Percentiles rank a stretch among this genome's conserved stretches.
These are phyloP conservation scores for Poecile montanus DNA, from an alignment of 2,797 vertebrate genomes.

Conservation along the genomic window DNA sequence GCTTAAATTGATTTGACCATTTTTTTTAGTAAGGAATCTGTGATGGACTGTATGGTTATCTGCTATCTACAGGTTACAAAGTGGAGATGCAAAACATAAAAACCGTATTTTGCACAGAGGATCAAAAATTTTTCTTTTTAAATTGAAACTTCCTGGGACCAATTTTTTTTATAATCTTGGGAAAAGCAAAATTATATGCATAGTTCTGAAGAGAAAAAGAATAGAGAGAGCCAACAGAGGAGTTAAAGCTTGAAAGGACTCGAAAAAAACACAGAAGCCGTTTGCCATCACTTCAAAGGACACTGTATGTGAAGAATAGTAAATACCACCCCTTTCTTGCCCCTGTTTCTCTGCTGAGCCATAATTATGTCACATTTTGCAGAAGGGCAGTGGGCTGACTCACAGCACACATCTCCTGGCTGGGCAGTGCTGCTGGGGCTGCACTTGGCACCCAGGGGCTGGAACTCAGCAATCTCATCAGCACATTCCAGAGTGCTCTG, in stretches of 20 bases:
- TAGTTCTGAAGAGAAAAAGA: not conserved
- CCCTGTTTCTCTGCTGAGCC: not conserved
- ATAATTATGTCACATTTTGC: not conserved
- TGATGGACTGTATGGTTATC: not conserved
- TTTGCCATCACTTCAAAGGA: not conserved
- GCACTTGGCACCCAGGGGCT: not conserved
- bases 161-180: not conserved
- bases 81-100: not conserved
- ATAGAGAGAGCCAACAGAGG: not conserved
- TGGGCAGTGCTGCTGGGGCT: not conserved
- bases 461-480: not conserved
- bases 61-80: not conserved
- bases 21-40: conserved; percentile 15
- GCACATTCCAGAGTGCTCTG: rapidly evolving
- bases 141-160: not conserved
- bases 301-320: not conserved
- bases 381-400: not conserved
- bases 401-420: not conserved
- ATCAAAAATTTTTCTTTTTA: not conserved
- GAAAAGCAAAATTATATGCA: conserved; percentile 13
- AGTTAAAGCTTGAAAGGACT: conserved; percentile 20
- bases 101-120: not conserved
- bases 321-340: not conserved
- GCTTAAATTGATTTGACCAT: not conserved
- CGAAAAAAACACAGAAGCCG: not conserved